Evolutionary conservation across 2,113 vertebrate genomes (phyloP).

Genomic region (Boulengeromyrus knoepffleri): DNA sequence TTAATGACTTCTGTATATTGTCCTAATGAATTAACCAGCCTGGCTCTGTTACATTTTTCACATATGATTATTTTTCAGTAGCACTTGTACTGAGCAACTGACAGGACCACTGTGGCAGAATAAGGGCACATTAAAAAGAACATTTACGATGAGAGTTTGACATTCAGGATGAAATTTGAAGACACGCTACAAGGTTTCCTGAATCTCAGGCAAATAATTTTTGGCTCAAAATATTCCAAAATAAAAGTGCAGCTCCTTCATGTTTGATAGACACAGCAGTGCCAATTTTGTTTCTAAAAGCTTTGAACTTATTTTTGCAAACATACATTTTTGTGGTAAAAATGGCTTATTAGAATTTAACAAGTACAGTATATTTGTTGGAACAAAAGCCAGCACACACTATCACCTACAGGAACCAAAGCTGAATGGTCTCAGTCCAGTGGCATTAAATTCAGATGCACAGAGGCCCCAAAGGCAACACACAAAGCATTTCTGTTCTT

Average conservation of each 20-base stretch:
- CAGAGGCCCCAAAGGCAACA: neutral
- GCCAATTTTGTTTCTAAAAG: neutral
- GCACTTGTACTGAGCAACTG: neutral
- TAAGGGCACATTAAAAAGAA: neutral
- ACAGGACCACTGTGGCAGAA: neutral
- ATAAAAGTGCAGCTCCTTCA: neutral
- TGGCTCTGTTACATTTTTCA: neutral
- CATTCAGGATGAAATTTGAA: neutral
- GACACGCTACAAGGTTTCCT: neutral
- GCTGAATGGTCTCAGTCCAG: neutral
- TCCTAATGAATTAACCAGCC: neutral
- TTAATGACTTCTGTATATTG: neutral
- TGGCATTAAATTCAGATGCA: neutral
- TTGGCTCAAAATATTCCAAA: neutral
- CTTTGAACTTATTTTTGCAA: neutral
- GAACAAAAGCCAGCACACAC: neutral
- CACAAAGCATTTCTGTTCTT: neutral
- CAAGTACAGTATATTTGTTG: neutral
- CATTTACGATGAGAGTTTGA: neutral
- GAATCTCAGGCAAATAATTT: neutral
- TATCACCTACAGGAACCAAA: neutral
- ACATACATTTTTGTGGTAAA: neutral
- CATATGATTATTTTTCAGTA: neutral
- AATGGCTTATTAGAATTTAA: neutral
- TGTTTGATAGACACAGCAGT: neutral